These are phyloP conservation scores for Asbolus verrucosus DNA, from an alignment of 1,140 invertebrate genomes.

Conservation along the genomic window DNA sequence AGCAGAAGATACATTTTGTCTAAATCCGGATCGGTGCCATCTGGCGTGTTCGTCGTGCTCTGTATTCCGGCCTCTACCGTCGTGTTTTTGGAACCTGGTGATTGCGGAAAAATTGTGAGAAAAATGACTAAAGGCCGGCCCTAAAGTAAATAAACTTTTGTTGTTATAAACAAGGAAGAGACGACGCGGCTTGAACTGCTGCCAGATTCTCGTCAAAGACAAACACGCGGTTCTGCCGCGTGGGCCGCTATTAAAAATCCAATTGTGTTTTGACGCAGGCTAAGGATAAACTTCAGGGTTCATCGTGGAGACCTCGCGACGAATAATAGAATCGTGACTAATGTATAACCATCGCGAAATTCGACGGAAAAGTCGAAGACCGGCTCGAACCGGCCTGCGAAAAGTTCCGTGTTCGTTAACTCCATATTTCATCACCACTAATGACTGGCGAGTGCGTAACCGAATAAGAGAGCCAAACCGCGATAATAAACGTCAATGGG, in stretches of 20 bases:
- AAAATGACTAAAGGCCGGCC: not conserved
- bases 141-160: slow-evolving; percentile 25
- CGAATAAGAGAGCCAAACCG: too few relatives aligned
- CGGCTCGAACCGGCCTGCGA: not conserved
- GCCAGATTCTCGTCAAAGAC: slow-evolving; percentile 35
- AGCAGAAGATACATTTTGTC: slow-evolving; percentile 70
- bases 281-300: not conserved
- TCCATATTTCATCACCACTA: not conserved
- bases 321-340: too few relatives aligned
- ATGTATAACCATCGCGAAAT: too few relatives aligned
- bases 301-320: not conserved
- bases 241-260: slow-evolving; percentile 19
- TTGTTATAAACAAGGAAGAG: slow-evolving; percentile 39
- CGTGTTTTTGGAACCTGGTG: slow-evolving; percentile 53
- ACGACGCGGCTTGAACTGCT: slow-evolving; percentile 29
- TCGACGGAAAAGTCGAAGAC: too few relatives aligned
- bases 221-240: slow-evolving; percentile 12
- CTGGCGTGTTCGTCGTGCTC: slow-evolving; percentile 40
- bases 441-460: too few relatives aligned
- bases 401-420: not conserved
- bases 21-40: slow-evolving; percentile 69
- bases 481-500: too few relatives aligned
- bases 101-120: too few relatives aligned
- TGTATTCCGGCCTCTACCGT: slow-evolving; percentile 53
- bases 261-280: slow-evolving; percentile 26